Evolutionary conservation across 2,888 invertebrate species (phyloP).

Genomic region (Tolmerus cingulatus): DNA sequence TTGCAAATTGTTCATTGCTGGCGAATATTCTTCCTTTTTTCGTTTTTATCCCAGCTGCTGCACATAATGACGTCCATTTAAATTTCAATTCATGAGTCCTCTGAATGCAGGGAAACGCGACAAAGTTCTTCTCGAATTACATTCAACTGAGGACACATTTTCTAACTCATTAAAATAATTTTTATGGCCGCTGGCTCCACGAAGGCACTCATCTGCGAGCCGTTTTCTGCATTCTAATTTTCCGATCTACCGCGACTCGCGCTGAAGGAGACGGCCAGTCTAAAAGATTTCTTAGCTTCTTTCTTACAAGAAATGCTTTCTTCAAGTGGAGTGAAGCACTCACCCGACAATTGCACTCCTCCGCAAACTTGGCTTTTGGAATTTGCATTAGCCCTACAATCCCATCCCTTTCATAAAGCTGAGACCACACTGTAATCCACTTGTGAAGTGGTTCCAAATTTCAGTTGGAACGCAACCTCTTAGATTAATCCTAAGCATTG

Average conservation of each 20-base stretch:
- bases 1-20: constrained; percentile 13
- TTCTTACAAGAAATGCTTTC: not conserved
- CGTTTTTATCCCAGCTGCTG: not conserved
- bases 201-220: not conserved
- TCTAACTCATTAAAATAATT: constrained; percentile 38
- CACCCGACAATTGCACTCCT: not conserved
- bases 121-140: not conserved
- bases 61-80: constrained; percentile 25
- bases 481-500: not conserved
- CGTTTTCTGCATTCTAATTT: constrained; percentile 7
- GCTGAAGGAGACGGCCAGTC: not conserved
- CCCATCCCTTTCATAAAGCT: not conserved
- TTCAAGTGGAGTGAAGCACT: not conserved
- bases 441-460: not conserved
- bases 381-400: not conserved
- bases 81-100: constrained; percentile 24
- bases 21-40: not conserved
- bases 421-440: not conserved
- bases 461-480: not conserved
- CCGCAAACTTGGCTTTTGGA: not conserved
- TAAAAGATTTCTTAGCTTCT: not conserved
- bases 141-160: constrained; percentile 3
- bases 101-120: not conserved
- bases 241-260: not conserved
- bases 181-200: constrained; percentile 4